Percentiles rank a stretch among this genome's conserved stretches.
phyloP scores from a whole-genome alignment of 2,797 vertebrate genomes.

The Poeciliopsis gracilis region DNA sequence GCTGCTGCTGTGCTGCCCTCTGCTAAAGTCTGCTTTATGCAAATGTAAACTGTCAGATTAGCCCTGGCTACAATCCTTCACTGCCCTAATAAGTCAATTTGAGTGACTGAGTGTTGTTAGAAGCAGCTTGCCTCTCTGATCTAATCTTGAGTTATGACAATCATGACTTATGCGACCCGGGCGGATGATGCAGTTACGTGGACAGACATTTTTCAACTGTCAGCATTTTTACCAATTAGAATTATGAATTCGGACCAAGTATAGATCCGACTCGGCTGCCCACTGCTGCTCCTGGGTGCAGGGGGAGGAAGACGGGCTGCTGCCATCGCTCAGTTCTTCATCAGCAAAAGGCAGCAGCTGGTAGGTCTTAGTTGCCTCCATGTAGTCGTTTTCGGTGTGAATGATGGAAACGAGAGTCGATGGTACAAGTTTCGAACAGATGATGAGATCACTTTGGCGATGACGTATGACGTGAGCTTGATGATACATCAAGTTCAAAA shows the following conservation, averaged over 20 bases:
- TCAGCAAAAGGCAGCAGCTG: constrained; percentile 1
- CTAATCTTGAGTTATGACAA: constrained; percentile 71
- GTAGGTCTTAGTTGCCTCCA: background rate
- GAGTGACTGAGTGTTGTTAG: constrained; percentile 65
- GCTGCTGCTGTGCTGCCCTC: constrained; percentile 20
- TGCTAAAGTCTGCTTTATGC: constrained; percentile 44
- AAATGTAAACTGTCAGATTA: constrained; percentile 66
- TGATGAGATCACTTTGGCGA: background rate
- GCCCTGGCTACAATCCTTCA: constrained; percentile 59
- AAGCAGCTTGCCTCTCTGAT: constrained; percentile 64
- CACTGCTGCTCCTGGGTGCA: constrained; percentile 30
- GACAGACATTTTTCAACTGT: constrained; percentile 66
- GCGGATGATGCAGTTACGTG: constrained; percentile 65
- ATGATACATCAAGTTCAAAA: too few relatives aligned
- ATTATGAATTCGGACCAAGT: constrained; percentile 55
- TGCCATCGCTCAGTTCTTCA: background rate
- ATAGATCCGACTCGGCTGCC: constrained; percentile 26
- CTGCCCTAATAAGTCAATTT: constrained; percentile 69
- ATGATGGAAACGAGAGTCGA: background rate
- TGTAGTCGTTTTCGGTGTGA: background rate
- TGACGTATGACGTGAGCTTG: background rate
- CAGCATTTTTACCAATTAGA: constrained; percentile 67
- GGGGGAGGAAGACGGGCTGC: background rate
- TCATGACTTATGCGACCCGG: constrained; percentile 64
- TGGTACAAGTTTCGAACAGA: background rate